Evolutionary conservation across 1,140 invertebrate genomes (phyloP).

Genomic region (Trachelipus rathkii): DNA sequence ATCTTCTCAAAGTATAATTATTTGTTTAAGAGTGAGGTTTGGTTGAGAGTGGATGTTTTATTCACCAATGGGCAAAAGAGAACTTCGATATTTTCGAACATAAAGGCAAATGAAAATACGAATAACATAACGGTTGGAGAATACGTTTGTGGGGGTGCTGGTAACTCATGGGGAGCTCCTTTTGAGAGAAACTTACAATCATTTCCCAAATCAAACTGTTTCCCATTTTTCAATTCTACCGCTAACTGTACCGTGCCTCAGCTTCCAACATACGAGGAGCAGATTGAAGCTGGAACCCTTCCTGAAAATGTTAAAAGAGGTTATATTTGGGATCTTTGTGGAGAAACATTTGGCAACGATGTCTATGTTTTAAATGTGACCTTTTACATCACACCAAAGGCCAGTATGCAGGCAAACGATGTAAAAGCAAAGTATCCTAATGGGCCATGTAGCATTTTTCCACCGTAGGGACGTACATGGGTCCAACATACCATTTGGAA

Average conservation of each 20-base stretch:
- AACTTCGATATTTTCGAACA: neutral
- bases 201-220: neutral
- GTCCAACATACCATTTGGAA: no score
- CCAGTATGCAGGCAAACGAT: no score
- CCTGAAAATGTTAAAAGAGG: neutral
- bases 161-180: constrained; percentile 2
- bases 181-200: neutral
- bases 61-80: neutral
- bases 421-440: no score
- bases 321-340: neutral
- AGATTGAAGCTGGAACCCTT: neutral
- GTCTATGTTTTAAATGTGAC: neutral
- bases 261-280: neutral
- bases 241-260: neutral
- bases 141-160: neutral
- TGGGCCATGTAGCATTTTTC: no score
- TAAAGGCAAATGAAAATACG: neutral
- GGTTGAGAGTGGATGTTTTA: neutral
- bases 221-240: neutral
- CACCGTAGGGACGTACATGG: no score
- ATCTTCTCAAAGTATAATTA: neutral
- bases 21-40: neutral
- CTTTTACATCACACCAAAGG: neutral
- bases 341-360: neutral
- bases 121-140: neutral